A percentile compares a stretch with the other conserved stretches of the same genome.
These are phyloP conservation scores for Typhlichthys subterraneus DNA, from an alignment of 2,797 vertebrate species.

Conservation along the genomic window DNA sequence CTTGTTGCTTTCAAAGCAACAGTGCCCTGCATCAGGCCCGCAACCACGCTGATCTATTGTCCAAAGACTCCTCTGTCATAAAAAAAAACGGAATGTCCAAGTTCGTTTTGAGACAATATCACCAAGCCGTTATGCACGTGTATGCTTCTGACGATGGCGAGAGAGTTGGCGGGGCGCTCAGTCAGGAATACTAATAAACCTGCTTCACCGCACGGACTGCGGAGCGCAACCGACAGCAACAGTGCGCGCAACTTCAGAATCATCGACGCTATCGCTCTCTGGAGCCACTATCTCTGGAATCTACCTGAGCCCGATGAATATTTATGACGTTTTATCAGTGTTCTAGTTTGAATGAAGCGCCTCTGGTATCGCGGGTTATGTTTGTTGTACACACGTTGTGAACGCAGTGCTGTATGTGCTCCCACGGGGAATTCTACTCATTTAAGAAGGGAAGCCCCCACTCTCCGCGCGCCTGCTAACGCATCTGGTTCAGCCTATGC, in stretches of 20 bases:
- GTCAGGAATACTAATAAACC: conserved; percentile 72
- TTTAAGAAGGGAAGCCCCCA: conserved; percentile 65
- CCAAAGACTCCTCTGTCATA: conserved; percentile 9
- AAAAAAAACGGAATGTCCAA: conserved; percentile 16
- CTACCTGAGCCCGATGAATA: conserved; percentile 18
- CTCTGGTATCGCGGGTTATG: conserved; percentile 22
- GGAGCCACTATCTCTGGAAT: conserved; percentile 15
- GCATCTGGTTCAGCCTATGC: conserved; percentile 1
- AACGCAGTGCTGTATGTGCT: conserved; percentile 29
- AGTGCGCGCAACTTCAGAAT: conserved; percentile 60
- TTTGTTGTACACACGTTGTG: conserved; percentile 16
- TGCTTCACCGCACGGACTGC: conserved; percentile 57
- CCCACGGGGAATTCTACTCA: conserved; percentile 32
- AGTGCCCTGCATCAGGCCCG: background rate
- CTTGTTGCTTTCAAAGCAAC: conserved; percentile 1
- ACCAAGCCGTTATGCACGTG: conserved; percentile 13
- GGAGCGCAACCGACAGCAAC: conserved; percentile 33
- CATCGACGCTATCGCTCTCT: conserved; percentile 29
- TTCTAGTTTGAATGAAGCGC: conserved; percentile 2
- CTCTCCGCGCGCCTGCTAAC: conserved; percentile 45
- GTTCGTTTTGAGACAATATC: conserved; percentile 49
- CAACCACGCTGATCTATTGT: conserved; percentile 4
- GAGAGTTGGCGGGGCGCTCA: conserved; percentile 1
- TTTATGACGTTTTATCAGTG: conserved; percentile 3
- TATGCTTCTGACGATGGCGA: background rate